Evolutionary conservation across 2,113 vertebrate species (phyloP).

Genomic region (Mormyrus iriodes): DNA sequence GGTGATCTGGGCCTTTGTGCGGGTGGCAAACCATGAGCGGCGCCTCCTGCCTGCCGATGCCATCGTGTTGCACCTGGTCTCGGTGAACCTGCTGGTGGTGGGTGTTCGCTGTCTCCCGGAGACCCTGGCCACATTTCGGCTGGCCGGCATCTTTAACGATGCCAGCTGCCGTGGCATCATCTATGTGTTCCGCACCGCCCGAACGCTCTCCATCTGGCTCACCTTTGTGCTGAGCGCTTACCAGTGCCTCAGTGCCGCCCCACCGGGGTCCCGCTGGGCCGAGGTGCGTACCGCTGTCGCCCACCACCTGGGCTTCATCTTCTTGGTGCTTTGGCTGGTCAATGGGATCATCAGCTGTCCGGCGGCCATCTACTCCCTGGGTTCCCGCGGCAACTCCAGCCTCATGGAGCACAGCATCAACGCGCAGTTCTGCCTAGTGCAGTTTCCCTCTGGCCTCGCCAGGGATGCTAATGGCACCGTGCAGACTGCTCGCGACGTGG

Average conservation of each 20-base stretch:
- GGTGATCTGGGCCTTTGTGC: constrained; percentile 55
- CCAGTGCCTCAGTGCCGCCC: constrained; percentile 59
- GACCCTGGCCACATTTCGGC: constrained; percentile 50
- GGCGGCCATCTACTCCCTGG: constrained; percentile 45
- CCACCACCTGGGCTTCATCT: constrained; percentile 43
- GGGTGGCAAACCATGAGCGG: constrained; percentile 40
- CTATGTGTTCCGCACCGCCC: constrained; percentile 56
- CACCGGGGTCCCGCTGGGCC: constrained; percentile 54
- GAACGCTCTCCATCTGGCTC: constrained; percentile 65
- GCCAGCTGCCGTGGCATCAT: constrained; percentile 56
- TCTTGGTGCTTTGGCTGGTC: constrained; percentile 54
- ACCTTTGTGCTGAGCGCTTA: constrained; percentile 62
- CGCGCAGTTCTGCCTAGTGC: constrained; percentile 53
- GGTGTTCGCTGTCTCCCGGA: constrained; percentile 56
- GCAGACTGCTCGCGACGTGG: constrained; percentile 57
- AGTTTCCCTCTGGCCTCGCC: constrained; percentile 48
- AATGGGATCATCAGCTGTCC: constrained; percentile 49
- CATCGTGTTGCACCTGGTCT: constrained; percentile 59
- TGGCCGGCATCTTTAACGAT: constrained; percentile 49
- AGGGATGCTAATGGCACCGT: constrained; percentile 47
- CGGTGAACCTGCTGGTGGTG: constrained; percentile 58
- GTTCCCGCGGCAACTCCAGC: constrained; percentile 35
- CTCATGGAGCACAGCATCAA: constrained; percentile 42
- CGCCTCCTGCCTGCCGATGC: constrained; percentile 55
- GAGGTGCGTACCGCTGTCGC: constrained; percentile 30